Conservation (phyloP, 1,140 invertebrate genomes). For the Acromyrmex charruanus region DNA sequence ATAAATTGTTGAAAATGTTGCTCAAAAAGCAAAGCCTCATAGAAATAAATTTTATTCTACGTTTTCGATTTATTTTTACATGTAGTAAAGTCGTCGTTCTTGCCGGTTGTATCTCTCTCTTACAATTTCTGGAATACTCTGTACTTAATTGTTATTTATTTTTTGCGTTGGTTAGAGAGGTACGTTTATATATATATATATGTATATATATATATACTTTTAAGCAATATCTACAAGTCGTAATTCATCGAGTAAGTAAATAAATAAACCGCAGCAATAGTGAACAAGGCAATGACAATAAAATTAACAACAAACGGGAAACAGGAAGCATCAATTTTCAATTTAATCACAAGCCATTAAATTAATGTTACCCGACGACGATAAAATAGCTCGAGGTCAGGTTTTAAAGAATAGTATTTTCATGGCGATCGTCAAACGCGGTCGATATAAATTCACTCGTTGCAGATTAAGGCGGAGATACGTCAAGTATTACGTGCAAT, state of each 20-base stretch:
- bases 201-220: background rate
- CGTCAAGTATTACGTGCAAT: constrained; percentile 34
- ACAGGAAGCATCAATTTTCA: constrained; percentile 16
- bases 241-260: constrained; percentile 4
- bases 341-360: constrained; percentile 44
- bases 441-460: background rate
- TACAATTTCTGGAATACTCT: too few species aligned
- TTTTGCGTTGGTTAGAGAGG: background rate
- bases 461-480: constrained; percentile 22
- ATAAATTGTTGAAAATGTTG: too few species aligned
- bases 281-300: background rate
- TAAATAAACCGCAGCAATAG: constrained; percentile 16
- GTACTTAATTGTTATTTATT: background rate
- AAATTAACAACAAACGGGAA: constrained; percentile 18
- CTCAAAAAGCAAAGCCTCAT: too few species aligned
- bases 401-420: background rate
- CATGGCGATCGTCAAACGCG: constrained; percentile 7
- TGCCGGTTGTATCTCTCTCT: too few species aligned
- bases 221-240: background rate
- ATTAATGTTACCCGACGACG: background rate
- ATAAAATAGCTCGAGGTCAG: background rate
- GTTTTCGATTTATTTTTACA: too few species aligned
- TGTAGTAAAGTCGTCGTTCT: too few species aligned
- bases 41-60: too few species aligned
- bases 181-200: too few species aligned